Conservation (phyloP, 2,888 invertebrate species). For the Drosophila testacea region DNA sequence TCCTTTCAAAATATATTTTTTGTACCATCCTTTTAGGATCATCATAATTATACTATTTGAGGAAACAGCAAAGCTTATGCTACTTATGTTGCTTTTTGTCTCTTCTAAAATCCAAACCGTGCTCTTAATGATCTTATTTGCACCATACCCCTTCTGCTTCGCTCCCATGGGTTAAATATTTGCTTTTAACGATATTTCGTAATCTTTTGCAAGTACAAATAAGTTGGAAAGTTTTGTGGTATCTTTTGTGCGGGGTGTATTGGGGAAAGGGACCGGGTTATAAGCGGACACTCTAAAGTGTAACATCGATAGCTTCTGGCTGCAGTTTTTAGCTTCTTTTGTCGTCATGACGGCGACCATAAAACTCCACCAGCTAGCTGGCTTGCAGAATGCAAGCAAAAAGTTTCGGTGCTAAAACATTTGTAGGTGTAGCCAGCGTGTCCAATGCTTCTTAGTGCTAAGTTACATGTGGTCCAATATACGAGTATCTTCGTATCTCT, state of each 20-base stretch:
- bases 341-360: conserved; percentile 55
- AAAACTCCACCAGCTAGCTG: conserved; percentile 37
- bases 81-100: not conserved
- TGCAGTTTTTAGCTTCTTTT: conserved; percentile 48
- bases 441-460: conserved; percentile 46
- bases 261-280: conserved; percentile 6
- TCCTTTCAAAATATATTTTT: not conserved
- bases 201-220: conserved; percentile 30
- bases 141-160: not conserved
- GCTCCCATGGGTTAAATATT: conserved; percentile 25
- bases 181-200: conserved; percentile 66
- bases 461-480: conserved; percentile 30
- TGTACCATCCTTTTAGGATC: too few relatives aligned
- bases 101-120: not conserved
- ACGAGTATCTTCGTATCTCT: conserved; percentile 37
- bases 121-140: not conserved
- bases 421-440: conserved; percentile 64
- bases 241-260: conserved; percentile 1
- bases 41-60: not conserved
- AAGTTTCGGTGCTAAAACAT: conserved; percentile 57
- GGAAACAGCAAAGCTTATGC: not conserved
- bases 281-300: conserved; percentile 64
- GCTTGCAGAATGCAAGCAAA: conserved; percentile 16
- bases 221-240: conserved; percentile 39
- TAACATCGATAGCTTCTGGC: conserved; percentile 75